Conservation (phyloP, 37 sponge, comb jelly and placozoan genomes). For the Spongilla lacustris region DNA sequence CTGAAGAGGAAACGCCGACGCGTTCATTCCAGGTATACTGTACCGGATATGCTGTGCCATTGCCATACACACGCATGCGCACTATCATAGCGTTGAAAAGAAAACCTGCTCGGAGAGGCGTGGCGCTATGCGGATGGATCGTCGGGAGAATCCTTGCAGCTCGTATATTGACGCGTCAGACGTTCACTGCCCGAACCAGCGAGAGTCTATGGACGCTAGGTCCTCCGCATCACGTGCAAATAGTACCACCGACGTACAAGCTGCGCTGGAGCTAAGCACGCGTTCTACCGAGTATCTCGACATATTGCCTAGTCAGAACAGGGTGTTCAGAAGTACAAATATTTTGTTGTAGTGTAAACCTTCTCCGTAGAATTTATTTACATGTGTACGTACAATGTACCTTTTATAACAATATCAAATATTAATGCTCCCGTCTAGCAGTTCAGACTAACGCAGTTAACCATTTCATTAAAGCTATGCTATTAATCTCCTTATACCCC, state of each 20-base stretch:
- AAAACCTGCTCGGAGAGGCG: neutral
- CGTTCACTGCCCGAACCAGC: neutral
- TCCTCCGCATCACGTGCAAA: neutral
- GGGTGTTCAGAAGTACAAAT: neutral
- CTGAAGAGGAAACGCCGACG: neutral
- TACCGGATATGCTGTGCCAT: no score
- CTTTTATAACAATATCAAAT: no score
- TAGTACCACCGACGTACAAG: neutral
- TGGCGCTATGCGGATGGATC: neutral
- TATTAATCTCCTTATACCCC: no score
- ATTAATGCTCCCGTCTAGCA: no score
- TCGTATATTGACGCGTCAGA: neutral
- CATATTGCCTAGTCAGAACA: neutral
- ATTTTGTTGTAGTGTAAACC: neutral
- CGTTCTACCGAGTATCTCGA: neutral
- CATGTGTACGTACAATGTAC: no score
- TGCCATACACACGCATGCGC: neutral
- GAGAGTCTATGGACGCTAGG: neutral
- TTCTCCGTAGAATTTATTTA: no score
- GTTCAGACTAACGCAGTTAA: no score
- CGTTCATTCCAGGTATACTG: neutral
- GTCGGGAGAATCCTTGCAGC: constrained; percentile 1
- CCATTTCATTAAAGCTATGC: no score
- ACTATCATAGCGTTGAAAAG: neutral
- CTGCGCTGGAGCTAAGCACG: neutral